Conservation (phyloP, 2,113 vertebrate genomes). For the Monarcha castaneiventris region DNA sequence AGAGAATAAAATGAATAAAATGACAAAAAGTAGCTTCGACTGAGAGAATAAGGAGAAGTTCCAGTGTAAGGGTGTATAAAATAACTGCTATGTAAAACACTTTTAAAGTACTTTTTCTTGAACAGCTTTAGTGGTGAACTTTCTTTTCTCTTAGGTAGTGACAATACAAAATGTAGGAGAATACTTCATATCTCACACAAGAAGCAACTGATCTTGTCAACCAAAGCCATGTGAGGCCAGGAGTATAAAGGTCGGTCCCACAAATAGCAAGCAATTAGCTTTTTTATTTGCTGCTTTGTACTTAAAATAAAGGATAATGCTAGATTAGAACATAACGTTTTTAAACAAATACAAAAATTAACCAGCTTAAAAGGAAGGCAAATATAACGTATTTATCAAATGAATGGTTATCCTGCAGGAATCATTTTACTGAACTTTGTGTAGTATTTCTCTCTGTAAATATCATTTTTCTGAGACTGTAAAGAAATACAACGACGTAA, state of each 20-base stretch:
- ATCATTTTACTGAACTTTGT: not conserved
- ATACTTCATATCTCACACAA: not conserved
- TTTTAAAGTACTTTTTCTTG: not conserved
- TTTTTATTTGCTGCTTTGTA: not conserved
- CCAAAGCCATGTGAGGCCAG: not conserved
- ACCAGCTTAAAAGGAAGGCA: not conserved
- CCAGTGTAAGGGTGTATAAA: not conserved
- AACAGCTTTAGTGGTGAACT: not conserved
- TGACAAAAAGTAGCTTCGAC: not conserved
- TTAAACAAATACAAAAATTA: not conserved
- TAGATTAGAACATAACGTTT: not conserved
- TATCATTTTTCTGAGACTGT: not conserved
- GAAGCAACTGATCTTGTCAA: not conserved
- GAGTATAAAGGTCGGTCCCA: not conserved
- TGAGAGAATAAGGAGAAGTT: not conserved
- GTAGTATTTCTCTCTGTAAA: not conserved
- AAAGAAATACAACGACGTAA: not conserved
- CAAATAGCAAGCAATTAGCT: not conserved
- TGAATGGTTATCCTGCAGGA: not conserved
- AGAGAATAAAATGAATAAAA: not conserved
- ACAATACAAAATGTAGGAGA: not conserved
- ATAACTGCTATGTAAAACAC: not conserved
- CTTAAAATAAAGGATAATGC: not conserved
- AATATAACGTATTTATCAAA: not conserved
- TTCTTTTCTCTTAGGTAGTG: not conserved